These are phyloP conservation scores for Nothura maculosa DNA, from an alignment of 2,797 vertebrate species.

Conservation along the genomic window DNA sequence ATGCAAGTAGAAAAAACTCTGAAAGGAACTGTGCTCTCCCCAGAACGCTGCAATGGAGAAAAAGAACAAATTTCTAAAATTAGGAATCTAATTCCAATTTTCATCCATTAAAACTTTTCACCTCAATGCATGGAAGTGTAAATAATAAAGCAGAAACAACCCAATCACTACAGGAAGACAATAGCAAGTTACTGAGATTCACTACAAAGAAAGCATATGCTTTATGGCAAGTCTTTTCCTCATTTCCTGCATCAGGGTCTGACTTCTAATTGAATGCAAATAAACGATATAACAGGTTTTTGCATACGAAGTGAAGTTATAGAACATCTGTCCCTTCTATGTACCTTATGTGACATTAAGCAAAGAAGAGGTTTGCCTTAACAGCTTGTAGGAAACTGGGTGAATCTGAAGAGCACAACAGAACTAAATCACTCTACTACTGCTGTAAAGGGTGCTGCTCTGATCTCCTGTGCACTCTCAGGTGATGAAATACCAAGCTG, in stretches of 20 bases:
- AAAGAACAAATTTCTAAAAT: constrained; percentile 6
- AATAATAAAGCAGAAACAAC: not conserved
- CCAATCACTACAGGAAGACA: not conserved
- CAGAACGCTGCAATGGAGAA: not conserved
- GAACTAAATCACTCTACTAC: constrained; percentile 44
- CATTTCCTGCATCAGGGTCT: constrained; percentile 48
- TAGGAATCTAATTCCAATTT: not conserved
- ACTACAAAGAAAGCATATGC: constrained; percentile 9
- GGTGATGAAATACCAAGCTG: constrained; percentile 52
- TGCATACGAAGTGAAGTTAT: constrained; percentile 66
- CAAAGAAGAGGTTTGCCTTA: constrained; percentile 54
- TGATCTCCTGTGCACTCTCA: not conserved
- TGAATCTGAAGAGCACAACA: constrained; percentile 29
- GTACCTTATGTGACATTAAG: constrained; percentile 63
- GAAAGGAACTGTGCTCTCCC: not conserved
- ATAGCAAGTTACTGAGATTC: not conserved
- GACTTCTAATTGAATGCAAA: constrained; percentile 71
- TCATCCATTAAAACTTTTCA: not conserved
- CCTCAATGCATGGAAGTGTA: not conserved
- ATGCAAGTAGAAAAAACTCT: not conserved
- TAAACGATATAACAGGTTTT: constrained; percentile 63
- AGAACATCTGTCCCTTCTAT: constrained; percentile 65
- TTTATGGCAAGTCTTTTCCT: constrained; percentile 51
- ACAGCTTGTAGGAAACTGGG: not conserved
- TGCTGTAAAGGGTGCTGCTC: constrained; percentile 43